Evolutionary conservation across 2,888 invertebrate species (phyloP).

Genomic region (Mythimna lalbum): DNA sequence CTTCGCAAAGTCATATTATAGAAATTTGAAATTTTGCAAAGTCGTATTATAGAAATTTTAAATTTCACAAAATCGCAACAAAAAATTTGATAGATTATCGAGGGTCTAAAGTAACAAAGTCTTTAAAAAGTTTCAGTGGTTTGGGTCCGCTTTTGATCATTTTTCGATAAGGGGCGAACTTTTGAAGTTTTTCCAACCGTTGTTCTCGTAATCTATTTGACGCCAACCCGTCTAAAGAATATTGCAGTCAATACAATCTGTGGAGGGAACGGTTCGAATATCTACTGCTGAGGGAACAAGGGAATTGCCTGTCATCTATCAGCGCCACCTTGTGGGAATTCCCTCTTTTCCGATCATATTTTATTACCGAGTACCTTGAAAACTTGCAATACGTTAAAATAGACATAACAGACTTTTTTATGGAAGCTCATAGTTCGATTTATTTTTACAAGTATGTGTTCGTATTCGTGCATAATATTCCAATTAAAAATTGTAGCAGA

Average conservation of each 20-base stretch:
- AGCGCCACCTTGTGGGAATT: constrained; percentile 36
- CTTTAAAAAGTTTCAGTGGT: constrained; percentile 52
- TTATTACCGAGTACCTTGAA: constrained; percentile 11
- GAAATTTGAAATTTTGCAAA: neutral
- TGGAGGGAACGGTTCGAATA: constrained; percentile 38
- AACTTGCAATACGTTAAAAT: constrained; percentile 16
- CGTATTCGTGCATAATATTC: neutral
- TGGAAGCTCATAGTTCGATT: neutral
- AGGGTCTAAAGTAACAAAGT: constrained; percentile 33
- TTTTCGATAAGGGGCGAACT: constrained; percentile 52
- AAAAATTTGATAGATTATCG: constrained; percentile 46
- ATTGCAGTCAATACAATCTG: constrained; percentile 64
- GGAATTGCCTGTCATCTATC: constrained; percentile 64
- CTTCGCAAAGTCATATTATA: neutral
- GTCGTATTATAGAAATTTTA: neutral
- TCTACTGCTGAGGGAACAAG: constrained; percentile 47
- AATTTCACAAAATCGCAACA: neutral
- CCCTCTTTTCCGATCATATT: constrained; percentile 19
- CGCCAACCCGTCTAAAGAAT: constrained; percentile 55
- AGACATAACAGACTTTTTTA: neutral
- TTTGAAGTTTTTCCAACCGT: constrained; percentile 37
- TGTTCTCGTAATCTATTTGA: constrained; percentile 56
- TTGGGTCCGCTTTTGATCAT: constrained; percentile 49
- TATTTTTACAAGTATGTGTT: too few relatives aligned
- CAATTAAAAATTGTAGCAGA: constrained; percentile 2